Evolutionary conservation across 1,140 invertebrate species (phyloP).

Genomic region (Heliconius nattereri): DNA sequence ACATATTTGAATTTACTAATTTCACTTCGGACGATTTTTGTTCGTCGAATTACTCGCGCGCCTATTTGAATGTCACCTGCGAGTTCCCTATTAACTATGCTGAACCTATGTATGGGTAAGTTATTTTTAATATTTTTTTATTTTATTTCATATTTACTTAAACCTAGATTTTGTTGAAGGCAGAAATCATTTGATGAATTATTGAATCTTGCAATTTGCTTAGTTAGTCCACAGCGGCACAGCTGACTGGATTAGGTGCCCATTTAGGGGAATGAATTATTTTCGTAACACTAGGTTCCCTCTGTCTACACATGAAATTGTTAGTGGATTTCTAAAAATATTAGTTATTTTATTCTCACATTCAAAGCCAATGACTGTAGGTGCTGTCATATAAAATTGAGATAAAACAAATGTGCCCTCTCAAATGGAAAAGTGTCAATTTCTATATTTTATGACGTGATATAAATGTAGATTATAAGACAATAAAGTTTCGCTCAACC

Average conservation of each 20-base stretch:
- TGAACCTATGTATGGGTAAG: constrained; percentile 85
- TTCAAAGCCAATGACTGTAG: not conserved
- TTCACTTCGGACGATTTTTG: constrained; percentile 69
- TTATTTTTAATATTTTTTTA: constrained; percentile 22
- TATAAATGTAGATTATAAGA: constrained; percentile 8
- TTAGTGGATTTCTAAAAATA: not conserved
- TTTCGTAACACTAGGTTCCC: too few relatives aligned
- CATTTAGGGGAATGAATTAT: too few relatives aligned
- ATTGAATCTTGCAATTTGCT: too few relatives aligned
- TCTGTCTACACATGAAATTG: too few relatives aligned
- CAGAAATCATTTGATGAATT: too few relatives aligned
- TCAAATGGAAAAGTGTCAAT: constrained; percentile 28
- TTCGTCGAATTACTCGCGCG: constrained; percentile 66
- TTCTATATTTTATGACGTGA: constrained; percentile 10
- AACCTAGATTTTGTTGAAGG: too few relatives aligned
- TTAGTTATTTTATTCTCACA: not conserved
- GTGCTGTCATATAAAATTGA: constrained; percentile 1
- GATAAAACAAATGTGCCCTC: constrained; percentile 19
- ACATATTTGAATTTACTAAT: constrained; percentile 56
- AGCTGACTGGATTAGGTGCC: too few relatives aligned
- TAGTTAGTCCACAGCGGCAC: too few relatives aligned
- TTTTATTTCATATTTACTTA: not conserved
- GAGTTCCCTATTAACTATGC: constrained; percentile 87
- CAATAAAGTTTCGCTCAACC: not conserved
- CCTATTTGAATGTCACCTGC: constrained; percentile 83